Evolutionary conservation across 2,113 vertebrate species (phyloP), one percentile per base, ranked within the genome.

Genomic region (Ctenomys sociabilis): DNA sequence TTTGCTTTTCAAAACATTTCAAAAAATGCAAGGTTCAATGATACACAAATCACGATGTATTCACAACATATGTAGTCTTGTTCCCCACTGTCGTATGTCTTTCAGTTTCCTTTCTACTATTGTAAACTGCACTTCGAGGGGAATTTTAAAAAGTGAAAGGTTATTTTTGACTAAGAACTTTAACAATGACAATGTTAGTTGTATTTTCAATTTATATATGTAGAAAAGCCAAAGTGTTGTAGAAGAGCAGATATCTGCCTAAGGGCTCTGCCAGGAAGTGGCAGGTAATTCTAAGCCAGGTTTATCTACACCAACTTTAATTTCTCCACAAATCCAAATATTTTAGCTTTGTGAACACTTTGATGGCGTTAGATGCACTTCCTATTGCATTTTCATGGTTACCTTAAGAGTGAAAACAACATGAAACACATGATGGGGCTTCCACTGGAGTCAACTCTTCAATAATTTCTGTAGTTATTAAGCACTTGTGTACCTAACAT

Each of bases 61-160:
- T 49, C 61, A 28, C 64, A 92, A 35, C 2, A 66, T 43, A 89
- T 3, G 0, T 59, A 78, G 28, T 30, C 9, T 78, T 64, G 5
- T 91, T 73, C 57, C 32, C 0, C 11, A 22, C 6, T 78, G 54
- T 63, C 73, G 75, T 12, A 26, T 80, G 0, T 21, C 82, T 83
- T 66, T 83, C 30, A 66, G 7, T 30, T 75, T 87, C 11, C 1
- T 70, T 64, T 84, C 52, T 30, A 59, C 3, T 70, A 68, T 26
- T 1, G 19, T 70, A 91, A 86, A 43, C 28, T 87, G 9, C 57
- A 80, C 72, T 91, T 90, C 63, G 70, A 35, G 32, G 72, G 37
- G 3, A 24, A 80, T 83, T 92, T 92, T 94, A 26, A 96, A 95
- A 85, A 40, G 6, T 85, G 6, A 24, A 72, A 88, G 59, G 49